Percentiles rank a stretch among this genome's conserved stretches.
Evolutionary conservation across 2,888 invertebrate genomes (phyloP).

Genomic region (Erannis defoliaria): DNA sequence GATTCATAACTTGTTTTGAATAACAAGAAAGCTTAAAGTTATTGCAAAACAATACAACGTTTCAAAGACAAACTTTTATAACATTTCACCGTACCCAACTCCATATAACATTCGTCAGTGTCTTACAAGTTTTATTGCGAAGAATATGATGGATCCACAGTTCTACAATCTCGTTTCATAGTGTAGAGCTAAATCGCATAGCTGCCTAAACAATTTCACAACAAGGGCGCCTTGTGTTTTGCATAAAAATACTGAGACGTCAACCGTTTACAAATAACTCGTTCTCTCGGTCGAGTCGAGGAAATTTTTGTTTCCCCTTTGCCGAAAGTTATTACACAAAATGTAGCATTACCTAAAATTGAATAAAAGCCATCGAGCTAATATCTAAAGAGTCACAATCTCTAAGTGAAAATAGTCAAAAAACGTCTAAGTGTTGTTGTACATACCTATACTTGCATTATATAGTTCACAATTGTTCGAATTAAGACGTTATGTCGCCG

Average conservation of each 20-base stretch:
- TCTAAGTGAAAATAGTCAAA: too few species aligned
- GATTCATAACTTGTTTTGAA: slow-evolving; percentile 52
- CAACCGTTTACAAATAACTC: slow-evolving; percentile 83
- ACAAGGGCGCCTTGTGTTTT: slow-evolving; percentile 73
- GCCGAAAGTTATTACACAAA: slow-evolving; percentile 79
- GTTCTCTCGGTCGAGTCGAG: slow-evolving; percentile 66
- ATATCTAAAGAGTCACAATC: too few species aligned
- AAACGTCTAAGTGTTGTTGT: too few species aligned
- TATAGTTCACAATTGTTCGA: too few species aligned
- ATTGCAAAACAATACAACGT: slow-evolving; percentile 69
- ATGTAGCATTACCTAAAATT: slow-evolving; percentile 84
- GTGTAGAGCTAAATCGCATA: slow-evolving; percentile 70
- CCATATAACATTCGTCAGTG: slow-evolving; percentile 80
- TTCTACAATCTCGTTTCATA: slow-evolving; percentile 68
- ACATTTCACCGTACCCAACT: slow-evolving; percentile 63
- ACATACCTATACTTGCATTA: too few species aligned
- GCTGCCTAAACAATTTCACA: slow-evolving; percentile 78
- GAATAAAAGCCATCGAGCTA: too few species aligned
- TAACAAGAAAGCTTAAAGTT: slow-evolving; percentile 54
- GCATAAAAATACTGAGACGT: slow-evolving; percentile 82
- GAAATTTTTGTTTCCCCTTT: slow-evolving; percentile 80
- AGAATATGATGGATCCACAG: slow-evolving; percentile 72
- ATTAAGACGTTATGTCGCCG: too few species aligned
- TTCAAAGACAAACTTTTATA: slow-evolving; percentile 66
- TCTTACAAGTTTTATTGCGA: slow-evolving; percentile 82